Conservation (phyloP, 2,797 vertebrate species). For the Bryconaethiops microstoma region DNA sequence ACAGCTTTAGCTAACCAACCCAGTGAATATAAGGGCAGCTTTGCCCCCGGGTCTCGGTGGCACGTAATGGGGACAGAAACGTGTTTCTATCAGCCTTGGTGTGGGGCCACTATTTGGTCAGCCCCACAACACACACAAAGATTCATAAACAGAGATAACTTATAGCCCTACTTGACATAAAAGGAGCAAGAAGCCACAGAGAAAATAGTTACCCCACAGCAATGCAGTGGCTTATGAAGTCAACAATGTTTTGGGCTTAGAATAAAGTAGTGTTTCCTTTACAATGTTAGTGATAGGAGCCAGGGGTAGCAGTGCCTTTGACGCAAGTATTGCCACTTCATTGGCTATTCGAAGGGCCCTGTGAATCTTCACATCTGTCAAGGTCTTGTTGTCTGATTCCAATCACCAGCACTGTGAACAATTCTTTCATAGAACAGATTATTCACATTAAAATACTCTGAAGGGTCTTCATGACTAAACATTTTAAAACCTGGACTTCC, state of each 20-base stretch:
- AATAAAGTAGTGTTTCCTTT: neutral
- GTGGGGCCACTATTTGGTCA: constrained; percentile 48
- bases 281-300: no score
- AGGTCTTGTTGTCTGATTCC: no score
- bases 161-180: constrained; percentile 71
- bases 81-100: constrained; percentile 64
- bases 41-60: constrained; percentile 65
- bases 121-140: constrained; percentile 49
- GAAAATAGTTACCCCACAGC: constrained; percentile 30
- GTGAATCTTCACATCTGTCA: no score
- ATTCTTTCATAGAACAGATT: no score
- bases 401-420: no score
- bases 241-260: neutral
- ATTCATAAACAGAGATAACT: constrained; percentile 56
- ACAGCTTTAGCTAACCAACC: constrained; percentile 65
- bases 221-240: constrained; percentile 3
- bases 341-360: no score
- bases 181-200: constrained; percentile 54
- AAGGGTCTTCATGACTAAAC: no score
- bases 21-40: constrained; percentile 66
- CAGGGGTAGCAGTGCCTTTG: no score
- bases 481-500: no score
- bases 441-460: no score
- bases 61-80: constrained; percentile 64
- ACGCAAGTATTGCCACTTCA: no score